Conservation (phyloP, 2,888 invertebrate genomes). For the Caenorhabditis angaria region DNA sequence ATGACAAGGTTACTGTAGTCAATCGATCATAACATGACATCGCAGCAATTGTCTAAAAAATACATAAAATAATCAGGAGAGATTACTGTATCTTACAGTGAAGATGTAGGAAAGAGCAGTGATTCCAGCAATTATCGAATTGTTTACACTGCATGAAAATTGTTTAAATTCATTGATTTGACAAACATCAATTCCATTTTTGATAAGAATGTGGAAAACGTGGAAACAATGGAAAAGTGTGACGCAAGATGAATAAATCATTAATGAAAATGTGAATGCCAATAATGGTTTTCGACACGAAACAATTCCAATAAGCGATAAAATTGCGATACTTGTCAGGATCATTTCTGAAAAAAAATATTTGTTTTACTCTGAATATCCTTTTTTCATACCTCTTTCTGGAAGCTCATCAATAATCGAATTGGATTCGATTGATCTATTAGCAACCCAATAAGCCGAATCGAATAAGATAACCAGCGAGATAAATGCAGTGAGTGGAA, state of each 20-base stretch:
- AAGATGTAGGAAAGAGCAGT: neutral
- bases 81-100: neutral
- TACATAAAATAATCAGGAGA: too few relatives aligned
- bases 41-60: neutral
- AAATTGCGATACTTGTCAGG: neutral
- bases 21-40: neutral
- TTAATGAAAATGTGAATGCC: neutral
- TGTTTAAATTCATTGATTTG: neutral
- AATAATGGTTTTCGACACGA: neutral
- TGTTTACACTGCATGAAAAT: neutral
- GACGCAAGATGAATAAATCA: neutral
- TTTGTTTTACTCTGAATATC: too few relatives aligned
- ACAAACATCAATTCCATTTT: neutral
- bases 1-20: neutral
- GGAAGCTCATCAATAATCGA: neutral
- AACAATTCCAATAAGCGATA: conserved; percentile 6
- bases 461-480: neutral
- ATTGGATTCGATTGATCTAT: neutral
- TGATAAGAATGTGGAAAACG: neutral
- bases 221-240: neutral
- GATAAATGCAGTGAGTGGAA: neutral
- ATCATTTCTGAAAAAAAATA: neutral
- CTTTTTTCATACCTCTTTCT: neutral
- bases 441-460: neutral
- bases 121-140: neutral